Evolutionary conservation across 2,797 vertebrate species (phyloP).

Genomic region (Peromyscus nudipes): DNA sequence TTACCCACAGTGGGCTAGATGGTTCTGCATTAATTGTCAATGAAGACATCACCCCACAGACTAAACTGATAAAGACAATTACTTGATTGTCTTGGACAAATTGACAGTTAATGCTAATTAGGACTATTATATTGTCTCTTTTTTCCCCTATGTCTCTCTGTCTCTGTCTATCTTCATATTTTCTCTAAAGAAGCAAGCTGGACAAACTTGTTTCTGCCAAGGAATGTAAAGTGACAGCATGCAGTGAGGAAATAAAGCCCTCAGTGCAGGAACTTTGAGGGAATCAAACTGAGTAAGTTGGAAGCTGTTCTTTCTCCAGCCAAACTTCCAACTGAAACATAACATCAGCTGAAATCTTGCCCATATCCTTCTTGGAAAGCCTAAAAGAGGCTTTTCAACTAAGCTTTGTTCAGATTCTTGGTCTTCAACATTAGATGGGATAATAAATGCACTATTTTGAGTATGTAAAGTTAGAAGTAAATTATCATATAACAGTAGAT

Average conservation of each 20-base stretch:
- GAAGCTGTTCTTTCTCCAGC: background rate
- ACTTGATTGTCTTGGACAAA: background rate
- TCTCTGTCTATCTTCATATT: background rate
- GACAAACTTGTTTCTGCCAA: background rate
- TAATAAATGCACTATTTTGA: slow-evolving; percentile 8
- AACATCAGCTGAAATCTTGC: background rate
- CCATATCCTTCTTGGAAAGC: background rate
- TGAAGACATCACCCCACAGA: background rate
- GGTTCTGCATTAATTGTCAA: background rate
- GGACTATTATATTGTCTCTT: background rate
- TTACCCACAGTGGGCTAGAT: background rate
- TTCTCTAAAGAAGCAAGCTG: background rate
- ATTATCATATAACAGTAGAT: background rate
- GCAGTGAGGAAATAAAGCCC: background rate
- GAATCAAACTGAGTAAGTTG: background rate
- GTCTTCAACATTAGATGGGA: background rate
- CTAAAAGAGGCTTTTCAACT: background rate
- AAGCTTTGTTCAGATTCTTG: background rate
- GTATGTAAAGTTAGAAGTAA: background rate
- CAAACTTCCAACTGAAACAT: background rate
- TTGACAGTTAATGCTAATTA: background rate
- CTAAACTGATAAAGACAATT: background rate
- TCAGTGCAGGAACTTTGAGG: background rate
- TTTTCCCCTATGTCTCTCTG: background rate
- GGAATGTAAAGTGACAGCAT: background rate